A percentile compares a stretch with the other conserved stretches of the same genome.
These are phyloP conservation scores for Cremastinae sp. DNA, from an alignment of 2,888 invertebrate genomes.

Conservation along the genomic window DNA sequence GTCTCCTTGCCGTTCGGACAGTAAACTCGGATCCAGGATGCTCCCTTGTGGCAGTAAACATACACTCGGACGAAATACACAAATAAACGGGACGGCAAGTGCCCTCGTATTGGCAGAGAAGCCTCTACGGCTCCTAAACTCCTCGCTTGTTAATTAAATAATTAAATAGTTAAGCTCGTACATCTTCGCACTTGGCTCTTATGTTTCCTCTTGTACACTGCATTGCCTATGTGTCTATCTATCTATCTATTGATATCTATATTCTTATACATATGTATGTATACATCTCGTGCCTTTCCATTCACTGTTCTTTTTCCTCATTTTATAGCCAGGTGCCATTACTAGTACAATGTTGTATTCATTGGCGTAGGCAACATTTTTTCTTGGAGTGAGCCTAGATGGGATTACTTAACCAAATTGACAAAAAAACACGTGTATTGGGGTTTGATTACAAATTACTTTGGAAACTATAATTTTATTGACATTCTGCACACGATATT, in stretches of 20 bases:
- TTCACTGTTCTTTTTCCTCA: conserved; percentile 1
- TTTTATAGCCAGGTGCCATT: conserved; percentile 2
- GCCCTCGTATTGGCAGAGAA: conserved; percentile 1
- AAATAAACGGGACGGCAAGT: conserved; percentile 14
- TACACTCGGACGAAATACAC: not conserved
- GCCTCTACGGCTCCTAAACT: conserved; percentile 58
- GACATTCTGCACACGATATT: too few relatives aligned
- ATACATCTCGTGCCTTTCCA: not conserved
- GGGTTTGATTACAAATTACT: too few relatives aligned
- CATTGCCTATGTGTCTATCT: not conserved
- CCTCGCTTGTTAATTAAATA: conserved; percentile 63
- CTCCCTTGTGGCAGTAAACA: conserved; percentile 59
- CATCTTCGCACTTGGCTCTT: conserved; percentile 46
- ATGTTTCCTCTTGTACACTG: conserved; percentile 2
- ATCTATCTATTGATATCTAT: not conserved
- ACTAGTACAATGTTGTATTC: conserved; percentile 12
- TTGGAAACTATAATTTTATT: too few relatives aligned
- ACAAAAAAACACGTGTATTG: too few relatives aligned
- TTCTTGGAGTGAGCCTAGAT: too few relatives aligned
- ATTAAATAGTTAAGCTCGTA: conserved; percentile 61
- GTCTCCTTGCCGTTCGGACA: conserved; percentile 56
- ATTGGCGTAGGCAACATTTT: too few relatives aligned
- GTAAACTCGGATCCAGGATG: conserved; percentile 62
- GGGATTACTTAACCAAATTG: too few relatives aligned
- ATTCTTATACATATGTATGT: not conserved